A percentile compares a stretch with the other conserved stretches of the same genome.
These are phyloP conservation scores for Drosophila biarmipes DNA, from an alignment of 1,140 invertebrate genomes.

Conservation along the genomic window DNA sequence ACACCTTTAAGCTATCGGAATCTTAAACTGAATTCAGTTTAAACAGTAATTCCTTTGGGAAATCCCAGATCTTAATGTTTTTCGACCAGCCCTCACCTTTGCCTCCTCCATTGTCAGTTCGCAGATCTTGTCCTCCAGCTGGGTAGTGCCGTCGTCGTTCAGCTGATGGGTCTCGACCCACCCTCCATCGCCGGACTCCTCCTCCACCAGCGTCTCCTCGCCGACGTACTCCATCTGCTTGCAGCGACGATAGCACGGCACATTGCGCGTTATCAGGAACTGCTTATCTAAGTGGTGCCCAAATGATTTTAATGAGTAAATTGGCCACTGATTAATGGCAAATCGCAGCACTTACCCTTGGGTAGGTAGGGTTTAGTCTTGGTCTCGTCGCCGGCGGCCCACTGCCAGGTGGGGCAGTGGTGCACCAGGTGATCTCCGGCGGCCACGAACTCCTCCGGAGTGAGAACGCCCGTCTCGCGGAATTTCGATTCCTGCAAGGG, in stretches of 20 bases:
- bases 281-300: conserved; percentile 91
- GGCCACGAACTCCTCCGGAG: conserved; percentile 97
- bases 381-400: conserved; percentile 95
- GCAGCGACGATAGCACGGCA: conserved; percentile 96
- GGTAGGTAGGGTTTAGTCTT: conserved; percentile 95
- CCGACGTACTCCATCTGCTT: conserved; percentile 97
- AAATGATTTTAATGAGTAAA: conserved; percentile 24
- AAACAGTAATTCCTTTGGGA: too few species aligned
- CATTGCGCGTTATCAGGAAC: conserved; percentile 98
- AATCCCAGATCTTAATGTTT: too few species aligned
- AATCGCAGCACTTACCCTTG: conserved; percentile 77
- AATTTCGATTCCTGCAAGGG: conserved; percentile 96
- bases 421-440: conserved; percentile 99
- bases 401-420: conserved; percentile 99
- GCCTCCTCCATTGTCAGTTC: conserved; percentile 88
- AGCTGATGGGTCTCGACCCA: conserved; percentile 99
- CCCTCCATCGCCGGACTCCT: conserved; percentile 94
- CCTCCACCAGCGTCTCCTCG: conserved; percentile 95
- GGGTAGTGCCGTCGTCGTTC: conserved; percentile 84
- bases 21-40: too few species aligned
- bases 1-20: too few species aligned
- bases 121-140: conserved; percentile 85
- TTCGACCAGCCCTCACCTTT: conserved; percentile 69
- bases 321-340: not conserved
- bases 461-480: conserved; percentile 98